Evolutionary conservation across 2,113 vertebrate species (phyloP).

Genomic region (Falcunculus frontatus): DNA sequence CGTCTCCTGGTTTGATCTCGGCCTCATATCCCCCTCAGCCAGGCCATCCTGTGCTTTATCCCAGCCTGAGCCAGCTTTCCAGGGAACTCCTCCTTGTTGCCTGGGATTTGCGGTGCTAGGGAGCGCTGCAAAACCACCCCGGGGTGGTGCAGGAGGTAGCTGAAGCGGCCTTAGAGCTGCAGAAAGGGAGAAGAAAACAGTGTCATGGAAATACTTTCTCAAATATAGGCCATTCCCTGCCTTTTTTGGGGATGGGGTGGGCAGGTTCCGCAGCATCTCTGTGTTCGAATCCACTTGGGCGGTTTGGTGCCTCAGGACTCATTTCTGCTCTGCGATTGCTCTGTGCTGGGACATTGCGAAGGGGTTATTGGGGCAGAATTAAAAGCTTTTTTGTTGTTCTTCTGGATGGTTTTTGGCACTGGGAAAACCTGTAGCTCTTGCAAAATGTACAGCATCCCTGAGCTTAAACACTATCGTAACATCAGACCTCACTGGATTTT

Average conservation of each 20-base stretch:
- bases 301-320: neutral
- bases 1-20: neutral
- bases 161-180: neutral
- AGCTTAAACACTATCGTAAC: neutral
- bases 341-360: neutral
- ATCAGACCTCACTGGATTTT: constrained; percentile 33
- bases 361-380: neutral
- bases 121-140: accelerated
- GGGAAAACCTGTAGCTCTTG: constrained; percentile 23
- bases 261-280: neutral
- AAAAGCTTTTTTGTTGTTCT: neutral
- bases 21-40: neutral
- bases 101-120: neutral
- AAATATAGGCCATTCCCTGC: neutral
- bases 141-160: neutral
- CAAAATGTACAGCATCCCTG: neutral
- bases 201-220: neutral
- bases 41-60: neutral
- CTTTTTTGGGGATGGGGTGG: neutral
- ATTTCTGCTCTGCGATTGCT: neutral
- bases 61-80: neutral
- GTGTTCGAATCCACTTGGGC: neutral
- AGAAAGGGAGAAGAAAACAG: neutral
- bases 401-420: neutral
- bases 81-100: neutral